phyloP scores from a whole-genome alignment of 2,888 invertebrate genomes.

The Acronicta leporina region DNA sequence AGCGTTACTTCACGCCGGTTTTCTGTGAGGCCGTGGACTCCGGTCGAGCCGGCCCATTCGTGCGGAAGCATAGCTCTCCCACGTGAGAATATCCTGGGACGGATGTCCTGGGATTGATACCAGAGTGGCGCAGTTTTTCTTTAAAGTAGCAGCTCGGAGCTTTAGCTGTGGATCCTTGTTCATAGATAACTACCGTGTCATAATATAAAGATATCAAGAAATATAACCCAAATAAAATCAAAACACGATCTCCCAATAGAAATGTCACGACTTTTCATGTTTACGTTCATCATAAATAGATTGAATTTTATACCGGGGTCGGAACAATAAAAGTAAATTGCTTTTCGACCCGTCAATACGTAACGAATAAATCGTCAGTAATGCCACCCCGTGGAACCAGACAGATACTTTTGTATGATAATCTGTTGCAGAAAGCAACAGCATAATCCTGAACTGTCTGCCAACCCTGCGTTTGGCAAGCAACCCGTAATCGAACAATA shows the following conservation, averaged over 20 bases:
- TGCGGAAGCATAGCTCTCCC: too few relatives aligned
- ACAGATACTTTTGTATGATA: conserved; percentile 64
- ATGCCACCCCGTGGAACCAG: conserved; percentile 51
- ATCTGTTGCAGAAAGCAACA: conserved; percentile 69
- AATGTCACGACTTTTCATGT: conserved; percentile 62
- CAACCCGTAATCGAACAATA: conserved; percentile 86
- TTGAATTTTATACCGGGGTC: conserved; percentile 80
- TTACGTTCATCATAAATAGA: conserved; percentile 80
- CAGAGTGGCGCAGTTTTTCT: not conserved
- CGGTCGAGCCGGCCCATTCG: too few relatives aligned
- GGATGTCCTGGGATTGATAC: not conserved
- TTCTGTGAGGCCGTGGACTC: too few relatives aligned
- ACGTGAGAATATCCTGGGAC: too few relatives aligned
- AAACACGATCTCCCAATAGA: conserved; percentile 43
- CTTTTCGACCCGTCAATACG: conserved; percentile 58
- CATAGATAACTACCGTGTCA: not conserved
- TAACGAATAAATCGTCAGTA: conserved; percentile 77
- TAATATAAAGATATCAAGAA: conserved; percentile 4
- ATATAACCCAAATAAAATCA: conserved; percentile 24
- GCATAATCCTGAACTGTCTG: conserved; percentile 83
- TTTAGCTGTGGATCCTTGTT: too few relatives aligned
- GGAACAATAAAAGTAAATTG: conserved; percentile 62
- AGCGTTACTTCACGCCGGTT: too few relatives aligned
- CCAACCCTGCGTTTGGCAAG: conserved; percentile 82
- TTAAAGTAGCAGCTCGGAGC: not conserved